Evolutionary conservation across 2,797 vertebrate genomes (phyloP).

Genomic region (Cyclopterus lumpus): DNA sequence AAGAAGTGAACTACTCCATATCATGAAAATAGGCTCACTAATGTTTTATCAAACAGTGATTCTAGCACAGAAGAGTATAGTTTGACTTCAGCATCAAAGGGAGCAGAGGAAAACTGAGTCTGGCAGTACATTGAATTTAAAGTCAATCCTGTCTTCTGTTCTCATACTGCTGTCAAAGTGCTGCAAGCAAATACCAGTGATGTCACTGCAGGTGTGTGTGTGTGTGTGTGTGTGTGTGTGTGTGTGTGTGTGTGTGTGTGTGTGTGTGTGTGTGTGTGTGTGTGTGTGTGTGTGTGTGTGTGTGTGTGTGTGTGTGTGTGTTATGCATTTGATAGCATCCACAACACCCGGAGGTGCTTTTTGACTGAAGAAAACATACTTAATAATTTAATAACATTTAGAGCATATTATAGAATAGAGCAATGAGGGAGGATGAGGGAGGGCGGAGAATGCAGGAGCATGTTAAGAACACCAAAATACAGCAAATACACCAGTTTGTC

Average conservation of each 20-base stretch:
- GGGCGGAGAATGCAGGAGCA: background rate
- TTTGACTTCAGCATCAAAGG: constrained; percentile 26
- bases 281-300: constrained; percentile 21
- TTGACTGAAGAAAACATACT: no score
- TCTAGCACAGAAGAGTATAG: constrained; percentile 21
- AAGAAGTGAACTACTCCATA: background rate
- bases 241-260: constrained; percentile 19
- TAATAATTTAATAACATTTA: no score
- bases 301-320: constrained; percentile 18
- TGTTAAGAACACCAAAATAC: background rate
- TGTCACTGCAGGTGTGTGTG: constrained; percentile 29
- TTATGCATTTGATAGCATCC: constrained; percentile 16
- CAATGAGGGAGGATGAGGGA: background rate
- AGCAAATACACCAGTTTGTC: background rate
- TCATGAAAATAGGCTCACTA: background rate
- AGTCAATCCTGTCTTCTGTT: constrained; percentile 5
- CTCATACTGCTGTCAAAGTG: constrained; percentile 14
- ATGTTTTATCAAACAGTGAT: constrained; percentile 35
- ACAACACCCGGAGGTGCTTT: background rate
- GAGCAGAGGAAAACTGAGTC: constrained; percentile 3
- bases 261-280: constrained; percentile 28
- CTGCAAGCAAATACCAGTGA: constrained; percentile 21
- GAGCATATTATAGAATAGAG: background rate
- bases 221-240: constrained; percentile 24
- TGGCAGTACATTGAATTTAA: constrained; percentile 7